Percentiles rank a stretch among this genome's conserved stretches.
Conservation (phyloP, 1,140 invertebrate species). For the Apolygus lucorum region DNA sequence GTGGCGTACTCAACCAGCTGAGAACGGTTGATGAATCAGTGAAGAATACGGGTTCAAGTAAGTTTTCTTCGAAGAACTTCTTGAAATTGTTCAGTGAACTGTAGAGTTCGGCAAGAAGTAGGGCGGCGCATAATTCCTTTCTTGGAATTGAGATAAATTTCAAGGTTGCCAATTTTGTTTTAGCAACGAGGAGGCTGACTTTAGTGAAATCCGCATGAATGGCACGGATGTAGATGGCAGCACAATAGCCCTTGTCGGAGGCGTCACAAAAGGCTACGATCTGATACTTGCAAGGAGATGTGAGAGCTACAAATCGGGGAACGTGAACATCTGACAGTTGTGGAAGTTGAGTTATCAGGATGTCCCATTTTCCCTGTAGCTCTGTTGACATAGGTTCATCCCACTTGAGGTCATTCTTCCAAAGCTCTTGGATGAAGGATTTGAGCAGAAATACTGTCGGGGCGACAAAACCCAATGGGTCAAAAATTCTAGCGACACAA, state of each 20-base stretch:
- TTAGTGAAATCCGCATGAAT: not conserved
- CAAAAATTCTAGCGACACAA: too few relatives aligned
- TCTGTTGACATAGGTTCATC: too few relatives aligned
- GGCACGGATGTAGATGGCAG: constrained; percentile 32
- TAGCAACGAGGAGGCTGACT: constrained; percentile 36
- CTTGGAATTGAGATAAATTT: constrained; percentile 37
- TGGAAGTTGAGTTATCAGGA: too few relatives aligned
- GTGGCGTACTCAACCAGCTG: constrained; percentile 32
- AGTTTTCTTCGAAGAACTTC: too few relatives aligned
- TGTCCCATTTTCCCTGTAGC: too few relatives aligned
- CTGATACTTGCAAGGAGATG: too few relatives aligned
- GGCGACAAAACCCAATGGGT: too few relatives aligned
- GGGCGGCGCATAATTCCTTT: constrained; percentile 38
- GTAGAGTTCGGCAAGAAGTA: constrained; percentile 33
- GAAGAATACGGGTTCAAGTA: constrained; percentile 30
- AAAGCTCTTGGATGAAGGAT: too few relatives aligned
- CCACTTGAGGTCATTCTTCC: too few relatives aligned
- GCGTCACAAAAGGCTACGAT: constrained; percentile 37
- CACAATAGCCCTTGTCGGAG: constrained; percentile 33
- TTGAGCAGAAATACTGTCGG: too few relatives aligned
- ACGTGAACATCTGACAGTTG: not conserved
- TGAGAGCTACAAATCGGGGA: not conserved
- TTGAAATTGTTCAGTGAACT: not conserved
- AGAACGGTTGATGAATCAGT: constrained; percentile 36
- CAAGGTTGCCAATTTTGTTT: constrained; percentile 39